Conservation (phyloP, 2,888 invertebrate species). For the Choreutis nemorana region DNA sequence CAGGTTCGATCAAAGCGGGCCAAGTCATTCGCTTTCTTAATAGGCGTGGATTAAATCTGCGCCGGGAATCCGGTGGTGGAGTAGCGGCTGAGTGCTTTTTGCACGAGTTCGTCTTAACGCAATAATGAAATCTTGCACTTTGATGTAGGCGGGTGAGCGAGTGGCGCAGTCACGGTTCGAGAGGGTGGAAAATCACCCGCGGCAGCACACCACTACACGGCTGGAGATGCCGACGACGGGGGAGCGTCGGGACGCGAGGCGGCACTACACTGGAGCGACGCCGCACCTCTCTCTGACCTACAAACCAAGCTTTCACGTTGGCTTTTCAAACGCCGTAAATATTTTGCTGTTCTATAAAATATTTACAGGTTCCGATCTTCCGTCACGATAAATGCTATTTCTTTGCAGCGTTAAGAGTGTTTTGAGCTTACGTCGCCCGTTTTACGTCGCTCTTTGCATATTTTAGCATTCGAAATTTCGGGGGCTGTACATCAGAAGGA, state of each 20-base stretch:
- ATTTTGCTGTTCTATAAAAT: constrained; percentile 46
- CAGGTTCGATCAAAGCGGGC: constrained; percentile 23
- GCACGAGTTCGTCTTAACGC: constrained; percentile 30
- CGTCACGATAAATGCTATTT: constrained; percentile 49
- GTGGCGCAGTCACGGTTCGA: constrained; percentile 18
- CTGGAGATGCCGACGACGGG: constrained; percentile 22
- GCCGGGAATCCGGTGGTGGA: constrained; percentile 15
- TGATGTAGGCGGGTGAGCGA: constrained; percentile 35
- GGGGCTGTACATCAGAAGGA: constrained; percentile 26
- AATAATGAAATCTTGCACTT: constrained; percentile 52
- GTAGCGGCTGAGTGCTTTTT: constrained; percentile 23
- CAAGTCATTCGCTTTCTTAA: constrained; percentile 19
- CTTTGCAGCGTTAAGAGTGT: constrained; percentile 37
- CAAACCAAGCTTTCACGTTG: constrained; percentile 32
- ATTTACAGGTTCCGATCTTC: constrained; percentile 45
- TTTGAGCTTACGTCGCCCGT: constrained; percentile 33
- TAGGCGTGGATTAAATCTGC: constrained; percentile 33
- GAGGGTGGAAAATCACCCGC: constrained; percentile 44
- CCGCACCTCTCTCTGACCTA: constrained; percentile 43
- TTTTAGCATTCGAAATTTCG: constrained; percentile 25
- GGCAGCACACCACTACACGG: constrained; percentile 29
- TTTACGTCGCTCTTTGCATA: constrained; percentile 43
- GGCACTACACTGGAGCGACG: constrained; percentile 33
- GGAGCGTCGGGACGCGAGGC: constrained; percentile 29
- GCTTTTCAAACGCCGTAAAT: constrained; percentile 32